A percentile compares a stretch with the other conserved stretches of the same genome.
These are phyloP conservation scores for Phasia obesa DNA, from an alignment of 2,888 invertebrate species.

Conservation along the genomic window DNA sequence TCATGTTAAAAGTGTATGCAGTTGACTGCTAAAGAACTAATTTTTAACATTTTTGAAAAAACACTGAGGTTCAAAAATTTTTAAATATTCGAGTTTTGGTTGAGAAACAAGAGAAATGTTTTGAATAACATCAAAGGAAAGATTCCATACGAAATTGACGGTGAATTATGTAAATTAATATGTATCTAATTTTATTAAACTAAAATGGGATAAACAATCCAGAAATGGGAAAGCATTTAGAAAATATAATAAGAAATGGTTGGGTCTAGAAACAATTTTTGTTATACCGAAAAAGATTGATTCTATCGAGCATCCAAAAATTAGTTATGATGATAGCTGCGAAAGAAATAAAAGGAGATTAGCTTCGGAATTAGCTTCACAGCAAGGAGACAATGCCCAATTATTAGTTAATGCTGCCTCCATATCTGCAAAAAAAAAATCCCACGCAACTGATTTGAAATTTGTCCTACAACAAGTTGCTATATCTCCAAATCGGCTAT, in stretches of 20 bases:
- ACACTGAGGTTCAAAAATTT: slow-evolving; percentile 15
- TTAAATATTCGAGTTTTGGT: slow-evolving; percentile 39
- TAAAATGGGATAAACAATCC: slow-evolving; percentile 28
- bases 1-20: slow-evolving; percentile 28
- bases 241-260: slow-evolving; percentile 28
- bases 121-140: slow-evolving; percentile 9
- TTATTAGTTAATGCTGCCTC: slow-evolving; percentile 43
- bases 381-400: slow-evolving; percentile 44
- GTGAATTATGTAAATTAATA: slow-evolving; percentile 43
- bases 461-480: slow-evolving; percentile 35
- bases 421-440: slow-evolving; percentile 42
- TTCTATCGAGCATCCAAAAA: neutral
- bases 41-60: slow-evolving; percentile 27
- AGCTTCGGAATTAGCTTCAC: slow-evolving; percentile 37
- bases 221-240: slow-evolving; percentile 28
- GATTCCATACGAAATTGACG: slow-evolving; percentile 40
- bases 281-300: slow-evolving; percentile 23
- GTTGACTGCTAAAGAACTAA: slow-evolving; percentile 28
- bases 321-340: slow-evolving; percentile 10
- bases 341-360: slow-evolving; percentile 47
- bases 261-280: slow-evolving; percentile 22
- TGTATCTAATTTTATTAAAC: slow-evolving; percentile 45
- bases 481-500: slow-evolving; percentile 26
- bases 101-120: slow-evolving; percentile 44
- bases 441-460: slow-evolving; percentile 13